phyloP scores from a whole-genome alignment of 2,888 invertebrate species.

The Oscheius sp. region DNA sequence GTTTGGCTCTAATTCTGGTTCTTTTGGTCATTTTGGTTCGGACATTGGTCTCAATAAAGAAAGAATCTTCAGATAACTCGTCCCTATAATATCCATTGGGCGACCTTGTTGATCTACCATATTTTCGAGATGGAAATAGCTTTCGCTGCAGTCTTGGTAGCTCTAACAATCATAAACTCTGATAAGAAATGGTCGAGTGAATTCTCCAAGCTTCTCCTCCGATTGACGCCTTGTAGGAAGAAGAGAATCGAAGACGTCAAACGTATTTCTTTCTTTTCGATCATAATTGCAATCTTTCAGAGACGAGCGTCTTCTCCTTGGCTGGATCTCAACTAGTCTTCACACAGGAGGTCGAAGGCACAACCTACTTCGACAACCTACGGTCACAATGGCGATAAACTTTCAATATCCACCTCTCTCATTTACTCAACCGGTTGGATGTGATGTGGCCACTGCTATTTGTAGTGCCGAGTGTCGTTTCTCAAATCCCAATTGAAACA shows the following conservation, averaged over 20 bases:
- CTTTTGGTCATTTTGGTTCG: not conserved
- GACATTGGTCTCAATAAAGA: not conserved
- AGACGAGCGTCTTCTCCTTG: conserved; percentile 2
- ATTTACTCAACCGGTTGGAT: not conserved
- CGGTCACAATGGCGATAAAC: conserved; percentile 13
- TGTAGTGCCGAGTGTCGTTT: too few relatives aligned
- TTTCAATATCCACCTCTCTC: not conserved
- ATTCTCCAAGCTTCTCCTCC: not conserved
- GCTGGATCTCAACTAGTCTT: conserved; percentile 1
- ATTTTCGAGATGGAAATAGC: conserved; percentile 16
- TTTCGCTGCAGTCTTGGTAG: not conserved
- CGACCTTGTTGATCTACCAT: conserved; percentile 4
- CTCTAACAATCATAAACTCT: conserved; percentile 2
- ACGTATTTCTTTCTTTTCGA: not conserved
- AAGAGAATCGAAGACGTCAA: not conserved
- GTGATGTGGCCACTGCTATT: too few relatives aligned
- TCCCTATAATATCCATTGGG: not conserved
- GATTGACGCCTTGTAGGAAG: not conserved
- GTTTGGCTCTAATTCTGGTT: not conserved
- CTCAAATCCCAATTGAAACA: too few relatives aligned
- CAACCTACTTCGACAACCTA: conserved; percentile 9
- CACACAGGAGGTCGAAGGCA: conserved; percentile 3
- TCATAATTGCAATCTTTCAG: not conserved
- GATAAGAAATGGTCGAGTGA: conserved; percentile 5
- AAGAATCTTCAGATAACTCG: not conserved